Evolutionary conservation across 2,113 vertebrate species (phyloP).

Genomic region (Bagarius yarrelli): DNA sequence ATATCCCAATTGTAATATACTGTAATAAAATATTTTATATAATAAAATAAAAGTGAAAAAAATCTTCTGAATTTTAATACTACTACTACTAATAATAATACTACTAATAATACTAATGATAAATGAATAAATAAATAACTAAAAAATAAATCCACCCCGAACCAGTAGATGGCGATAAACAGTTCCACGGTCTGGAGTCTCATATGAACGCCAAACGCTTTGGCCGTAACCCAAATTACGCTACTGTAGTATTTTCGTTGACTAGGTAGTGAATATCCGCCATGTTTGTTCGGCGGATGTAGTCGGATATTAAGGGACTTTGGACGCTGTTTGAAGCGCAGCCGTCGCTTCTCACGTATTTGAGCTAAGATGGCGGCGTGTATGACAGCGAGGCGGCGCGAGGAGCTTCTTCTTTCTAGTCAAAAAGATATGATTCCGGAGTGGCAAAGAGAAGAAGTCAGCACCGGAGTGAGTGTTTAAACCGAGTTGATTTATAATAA

Average conservation of each 20-base stretch:
- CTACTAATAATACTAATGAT: too few relatives aligned
- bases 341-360: background rate
- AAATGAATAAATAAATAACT: background rate
- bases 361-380: conserved; percentile 64
- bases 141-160: background rate
- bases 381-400: conserved; percentile 34
- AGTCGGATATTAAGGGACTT: background rate
- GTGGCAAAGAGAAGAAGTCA: conserved; percentile 72
- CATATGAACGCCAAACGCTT: too few relatives aligned
- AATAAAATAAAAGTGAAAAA: too few relatives aligned
- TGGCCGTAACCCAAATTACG: background rate
- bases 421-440: conserved; percentile 61
- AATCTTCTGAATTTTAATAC: too few relatives aligned
- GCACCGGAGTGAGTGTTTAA: conserved; percentile 69
- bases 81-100: too few relatives aligned
- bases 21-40: too few relatives aligned
- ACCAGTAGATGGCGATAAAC: background rate
- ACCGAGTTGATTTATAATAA: accelerated
- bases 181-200: background rate
- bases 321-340: background rate
- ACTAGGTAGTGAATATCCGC: background rate
- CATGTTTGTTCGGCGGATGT: background rate
- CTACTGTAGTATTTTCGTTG: background rate
- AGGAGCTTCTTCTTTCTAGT: conserved; percentile 43
- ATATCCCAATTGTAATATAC: too few relatives aligned